phyloP scores from a whole-genome alignment of 1,140 invertebrate species.

The Megalopta genalis region DNA sequence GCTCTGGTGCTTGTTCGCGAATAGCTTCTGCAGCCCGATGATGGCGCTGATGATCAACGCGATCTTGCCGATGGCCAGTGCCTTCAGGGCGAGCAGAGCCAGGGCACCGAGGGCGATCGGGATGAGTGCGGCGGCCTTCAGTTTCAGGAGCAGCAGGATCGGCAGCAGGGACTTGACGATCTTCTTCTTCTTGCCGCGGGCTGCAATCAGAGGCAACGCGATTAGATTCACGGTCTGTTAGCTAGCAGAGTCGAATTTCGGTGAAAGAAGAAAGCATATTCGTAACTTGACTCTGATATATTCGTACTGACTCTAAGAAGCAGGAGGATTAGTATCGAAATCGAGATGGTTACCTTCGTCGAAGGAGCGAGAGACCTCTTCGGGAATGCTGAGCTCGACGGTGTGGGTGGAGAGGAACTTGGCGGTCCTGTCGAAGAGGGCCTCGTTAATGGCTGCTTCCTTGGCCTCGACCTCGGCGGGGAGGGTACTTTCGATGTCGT shows the following conservation, averaged over 20 bases:
- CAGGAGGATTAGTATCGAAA: too few species aligned
- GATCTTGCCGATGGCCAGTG: constrained; percentile 89
- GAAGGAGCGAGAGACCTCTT: constrained; percentile 82
- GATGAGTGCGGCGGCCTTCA: constrained; percentile 89
- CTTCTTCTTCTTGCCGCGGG: constrained; percentile 85
- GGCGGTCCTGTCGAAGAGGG: constrained; percentile 86
- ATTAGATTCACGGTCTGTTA: too few species aligned
- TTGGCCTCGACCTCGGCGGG: constrained; percentile 85
- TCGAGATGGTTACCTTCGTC: constrained; percentile 76
- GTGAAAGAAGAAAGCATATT: too few species aligned
- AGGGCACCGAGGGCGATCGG: constrained; percentile 88
- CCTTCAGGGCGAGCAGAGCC: constrained; percentile 90
- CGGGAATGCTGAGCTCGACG: constrained; percentile 88
- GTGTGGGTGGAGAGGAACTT: constrained; percentile 89
- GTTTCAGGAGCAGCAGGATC: constrained; percentile 86
- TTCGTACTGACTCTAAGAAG: too few species aligned
- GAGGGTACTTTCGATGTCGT: constrained; percentile 81
- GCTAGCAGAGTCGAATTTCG: too few species aligned
- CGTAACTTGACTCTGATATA: too few species aligned
- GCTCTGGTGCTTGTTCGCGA: constrained; percentile 85
- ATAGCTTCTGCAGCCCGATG: constrained; percentile 89
- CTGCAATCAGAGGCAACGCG: constrained; percentile 63
- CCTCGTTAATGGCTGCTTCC: constrained; percentile 88
- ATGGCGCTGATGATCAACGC: constrained; percentile 87
- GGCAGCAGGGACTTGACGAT: constrained; percentile 82